Conservation (phyloP, 2,113 vertebrate genomes). For the Ploceus nigricollis region DNA sequence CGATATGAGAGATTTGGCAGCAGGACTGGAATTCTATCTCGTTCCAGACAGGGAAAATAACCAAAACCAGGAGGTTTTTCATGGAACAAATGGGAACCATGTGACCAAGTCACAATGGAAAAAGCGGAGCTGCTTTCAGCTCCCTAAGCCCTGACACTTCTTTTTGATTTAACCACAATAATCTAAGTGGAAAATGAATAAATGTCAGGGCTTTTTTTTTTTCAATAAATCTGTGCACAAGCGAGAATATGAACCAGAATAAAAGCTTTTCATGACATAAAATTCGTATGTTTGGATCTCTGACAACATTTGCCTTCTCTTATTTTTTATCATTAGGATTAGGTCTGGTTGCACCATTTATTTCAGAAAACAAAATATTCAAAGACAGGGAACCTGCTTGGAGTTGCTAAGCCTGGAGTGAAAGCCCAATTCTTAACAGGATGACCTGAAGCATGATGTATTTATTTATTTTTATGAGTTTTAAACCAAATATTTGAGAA, state of each 20-base stretch:
- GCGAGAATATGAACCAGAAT: slow-evolving; percentile 41
- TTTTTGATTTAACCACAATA: slow-evolving; percentile 65
- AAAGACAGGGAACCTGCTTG: background rate
- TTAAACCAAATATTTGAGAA: background rate
- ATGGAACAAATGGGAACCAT: slow-evolving; percentile 64
- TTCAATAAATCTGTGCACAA: slow-evolving; percentile 44
- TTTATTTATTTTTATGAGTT: background rate
- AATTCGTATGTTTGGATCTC: slow-evolving; percentile 23
- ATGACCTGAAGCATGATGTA: background rate
- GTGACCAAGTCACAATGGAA: slow-evolving; percentile 59
- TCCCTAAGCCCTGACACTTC: slow-evolving; percentile 50
- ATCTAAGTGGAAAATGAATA: slow-evolving; percentile 67
- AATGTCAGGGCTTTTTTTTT: background rate
- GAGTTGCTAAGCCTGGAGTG: background rate
- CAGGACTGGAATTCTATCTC: slow-evolving; percentile 34
- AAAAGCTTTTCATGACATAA: slow-evolving; percentile 28
- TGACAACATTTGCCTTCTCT: slow-evolving; percentile 1
- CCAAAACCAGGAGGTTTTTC: slow-evolving; percentile 52
- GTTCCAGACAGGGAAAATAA: slow-evolving; percentile 60
- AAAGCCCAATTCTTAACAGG: background rate
- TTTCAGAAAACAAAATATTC: background rate
- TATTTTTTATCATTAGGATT: background rate
- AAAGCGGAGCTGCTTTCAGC: slow-evolving; percentile 34
- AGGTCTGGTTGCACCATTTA: background rate
- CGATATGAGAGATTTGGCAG: slow-evolving; percentile 35